phyloP scores from a whole-genome alignment of 1,140 invertebrate genomes.

The Zelostemma sp. region DNA sequence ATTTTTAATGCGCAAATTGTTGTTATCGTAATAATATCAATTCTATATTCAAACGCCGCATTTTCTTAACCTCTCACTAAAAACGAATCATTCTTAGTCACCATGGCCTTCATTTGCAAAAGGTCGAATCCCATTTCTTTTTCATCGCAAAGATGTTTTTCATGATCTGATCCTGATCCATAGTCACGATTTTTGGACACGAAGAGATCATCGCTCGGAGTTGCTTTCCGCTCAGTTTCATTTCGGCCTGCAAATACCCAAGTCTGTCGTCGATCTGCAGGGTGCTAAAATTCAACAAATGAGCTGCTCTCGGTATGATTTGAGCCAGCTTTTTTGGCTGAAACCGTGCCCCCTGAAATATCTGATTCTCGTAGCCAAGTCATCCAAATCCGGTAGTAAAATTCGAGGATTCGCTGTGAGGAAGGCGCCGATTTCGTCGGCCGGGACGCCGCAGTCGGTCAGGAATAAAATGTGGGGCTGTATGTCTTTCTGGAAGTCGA shows the following conservation, averaged over 20 bases:
- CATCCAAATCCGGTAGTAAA: constrained; percentile 81
- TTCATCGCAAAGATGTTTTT: constrained; percentile 75
- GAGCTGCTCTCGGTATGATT: constrained; percentile 82
- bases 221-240: constrained; percentile 79
- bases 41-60: constrained; percentile 10
- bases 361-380: constrained; percentile 83
- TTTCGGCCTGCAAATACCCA: constrained; percentile 87
- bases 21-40: constrained; percentile 27
- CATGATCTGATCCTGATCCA: constrained; percentile 72
- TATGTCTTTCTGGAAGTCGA: constrained; percentile 86
- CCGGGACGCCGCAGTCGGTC: constrained; percentile 77
- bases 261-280: constrained; percentile 82
- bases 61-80: constrained; percentile 75
- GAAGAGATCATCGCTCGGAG: constrained; percentile 77
- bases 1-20: constrained; percentile 17
- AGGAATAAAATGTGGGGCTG: constrained; percentile 84
- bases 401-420: constrained; percentile 89
- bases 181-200: constrained; percentile 83
- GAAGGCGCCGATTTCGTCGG: constrained; percentile 77
- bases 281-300: constrained; percentile 81
- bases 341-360: constrained; percentile 91
- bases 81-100: constrained; percentile 77
- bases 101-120: constrained; percentile 74
- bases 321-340: constrained; percentile 73
- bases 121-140: constrained; percentile 80